Evolutionary conservation across 1,140 invertebrate genomes (phyloP).

Genomic region (Drosophila carrolli): DNA sequence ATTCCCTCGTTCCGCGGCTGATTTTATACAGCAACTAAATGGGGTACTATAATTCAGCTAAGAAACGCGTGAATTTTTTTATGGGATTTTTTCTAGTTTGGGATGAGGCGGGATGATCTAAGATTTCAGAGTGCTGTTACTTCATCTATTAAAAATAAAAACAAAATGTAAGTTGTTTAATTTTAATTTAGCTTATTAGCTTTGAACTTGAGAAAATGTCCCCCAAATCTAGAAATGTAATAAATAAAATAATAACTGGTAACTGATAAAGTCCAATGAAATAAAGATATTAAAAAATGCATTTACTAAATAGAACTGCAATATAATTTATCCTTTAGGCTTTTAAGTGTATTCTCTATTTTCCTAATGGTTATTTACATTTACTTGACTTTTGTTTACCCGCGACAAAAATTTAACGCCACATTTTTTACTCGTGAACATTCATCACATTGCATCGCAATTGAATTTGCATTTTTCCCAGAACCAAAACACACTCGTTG

Average conservation of each 20-base stretch:
- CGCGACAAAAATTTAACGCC: slow-evolving; percentile 69
- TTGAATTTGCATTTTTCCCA: slow-evolving; percentile 67
- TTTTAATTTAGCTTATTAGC: neutral
- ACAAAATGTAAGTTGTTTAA: neutral
- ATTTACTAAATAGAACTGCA: no score
- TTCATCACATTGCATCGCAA: slow-evolving; percentile 72
- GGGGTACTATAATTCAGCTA: slow-evolving; percentile 17
- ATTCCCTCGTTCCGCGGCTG: slow-evolving; percentile 23
- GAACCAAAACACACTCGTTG: slow-evolving; percentile 25
- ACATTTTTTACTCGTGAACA: slow-evolving; percentile 71
- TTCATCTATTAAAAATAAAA: no score
- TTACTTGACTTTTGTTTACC: slow-evolving; percentile 38
- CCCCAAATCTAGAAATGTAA: no score
- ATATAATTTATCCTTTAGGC: no score
- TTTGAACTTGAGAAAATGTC: no score
- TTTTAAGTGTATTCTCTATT: neutral
- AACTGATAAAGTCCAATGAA: no score
- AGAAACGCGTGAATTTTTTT: neutral
- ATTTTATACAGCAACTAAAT: slow-evolving; percentile 12
- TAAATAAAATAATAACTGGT: no score
- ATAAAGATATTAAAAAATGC: no score
- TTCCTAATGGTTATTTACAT: slow-evolving; percentile 9
- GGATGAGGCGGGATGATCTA: neutral
- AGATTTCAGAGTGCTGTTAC: no score
- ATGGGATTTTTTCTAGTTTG: neutral